Conservation (phyloP, 1,140 invertebrate species). For the Heliothis subflexa region DNA sequence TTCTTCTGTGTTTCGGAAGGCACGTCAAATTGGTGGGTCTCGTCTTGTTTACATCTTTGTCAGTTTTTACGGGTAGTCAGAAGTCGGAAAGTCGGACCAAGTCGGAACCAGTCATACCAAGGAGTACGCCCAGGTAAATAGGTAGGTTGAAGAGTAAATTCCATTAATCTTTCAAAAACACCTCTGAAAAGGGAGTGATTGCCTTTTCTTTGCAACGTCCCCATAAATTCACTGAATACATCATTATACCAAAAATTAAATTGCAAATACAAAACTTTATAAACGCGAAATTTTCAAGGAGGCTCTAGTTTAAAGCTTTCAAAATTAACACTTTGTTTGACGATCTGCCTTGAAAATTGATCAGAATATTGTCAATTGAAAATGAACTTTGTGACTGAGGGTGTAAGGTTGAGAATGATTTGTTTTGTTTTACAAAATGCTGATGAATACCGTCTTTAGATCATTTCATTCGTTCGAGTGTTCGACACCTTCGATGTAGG, state of each 20-base stretch:
- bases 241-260: background rate
- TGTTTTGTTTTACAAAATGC: conserved; percentile 16
- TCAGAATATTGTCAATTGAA: background rate
- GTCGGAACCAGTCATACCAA: too few species aligned
- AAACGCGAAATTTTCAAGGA: conserved; percentile 12
- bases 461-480: conserved; percentile 52
- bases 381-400: background rate
- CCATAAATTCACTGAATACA: background rate
- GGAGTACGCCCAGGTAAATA: too few species aligned
- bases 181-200: too few species aligned
- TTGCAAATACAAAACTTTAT: conserved; percentile 19
- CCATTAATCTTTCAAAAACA: too few species aligned
- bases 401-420: background rate
- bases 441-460: conserved; percentile 49
- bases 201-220: background rate
- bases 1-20: too few species aligned
- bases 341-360: conserved; percentile 27
- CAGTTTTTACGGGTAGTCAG: too few species aligned
- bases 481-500: conserved; percentile 53
- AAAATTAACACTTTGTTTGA: conserved; percentile 38
- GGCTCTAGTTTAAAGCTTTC: conserved; percentile 32
- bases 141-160: too few species aligned
- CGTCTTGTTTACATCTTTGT: too few species aligned
- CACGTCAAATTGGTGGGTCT: too few species aligned
- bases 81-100: too few species aligned